Evolutionary conservation across 2,113 vertebrate species (phyloP).

Genomic region (Gobiocypris rarus): DNA sequence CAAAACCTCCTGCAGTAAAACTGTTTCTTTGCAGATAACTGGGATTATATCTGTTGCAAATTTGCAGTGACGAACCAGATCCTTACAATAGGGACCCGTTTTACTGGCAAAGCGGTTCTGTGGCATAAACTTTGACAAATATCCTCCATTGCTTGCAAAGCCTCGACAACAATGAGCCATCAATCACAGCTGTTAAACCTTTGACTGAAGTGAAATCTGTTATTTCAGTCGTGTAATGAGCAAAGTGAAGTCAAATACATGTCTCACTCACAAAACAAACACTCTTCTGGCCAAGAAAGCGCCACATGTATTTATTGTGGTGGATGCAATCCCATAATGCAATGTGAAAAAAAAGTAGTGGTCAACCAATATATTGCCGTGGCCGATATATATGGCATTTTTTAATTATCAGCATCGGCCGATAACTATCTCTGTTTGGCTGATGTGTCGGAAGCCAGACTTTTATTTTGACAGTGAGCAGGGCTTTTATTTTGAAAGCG

Average conservation of each 20-base stretch:
- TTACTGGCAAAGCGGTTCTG: too few species aligned
- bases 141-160: background rate
- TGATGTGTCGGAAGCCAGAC: too few species aligned
- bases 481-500: too few species aligned
- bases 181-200: background rate
- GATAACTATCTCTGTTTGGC: too few species aligned
- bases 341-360: background rate
- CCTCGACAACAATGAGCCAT: background rate
- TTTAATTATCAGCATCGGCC: too few species aligned
- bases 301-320: background rate
- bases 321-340: background rate
- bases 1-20: background rate
- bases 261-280: background rate
- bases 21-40: background rate
- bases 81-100: background rate
- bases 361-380: too few species aligned
- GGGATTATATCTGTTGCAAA: too few species aligned
- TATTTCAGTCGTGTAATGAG: background rate
- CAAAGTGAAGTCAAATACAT: background rate
- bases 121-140: background rate
- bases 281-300: background rate
- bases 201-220: background rate
- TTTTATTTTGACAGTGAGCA: too few species aligned
- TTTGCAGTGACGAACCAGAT: background rate
- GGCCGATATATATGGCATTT: too few species aligned